Evolutionary conservation across 2,797 vertebrate genomes (phyloP).

Genomic region (Chaunax sp.): DNA sequence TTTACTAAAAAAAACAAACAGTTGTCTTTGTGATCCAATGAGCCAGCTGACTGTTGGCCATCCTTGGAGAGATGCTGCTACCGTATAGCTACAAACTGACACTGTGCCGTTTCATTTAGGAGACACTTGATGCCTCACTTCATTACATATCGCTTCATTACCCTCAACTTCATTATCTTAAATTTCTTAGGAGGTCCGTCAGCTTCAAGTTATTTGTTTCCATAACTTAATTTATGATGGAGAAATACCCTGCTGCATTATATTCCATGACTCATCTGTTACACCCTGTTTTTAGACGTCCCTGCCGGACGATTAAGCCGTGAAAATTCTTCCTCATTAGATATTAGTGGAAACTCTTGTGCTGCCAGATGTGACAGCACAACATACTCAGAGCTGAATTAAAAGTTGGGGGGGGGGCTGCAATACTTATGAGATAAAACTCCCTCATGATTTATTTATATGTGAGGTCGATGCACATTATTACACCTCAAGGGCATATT

Average conservation of each 20-base stretch:
- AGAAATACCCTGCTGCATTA: conserved; percentile 16
- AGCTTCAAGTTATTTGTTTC: conserved; percentile 34
- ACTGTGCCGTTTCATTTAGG: conserved; percentile 7
- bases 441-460: conserved; percentile 16
- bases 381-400: conserved; percentile 24
- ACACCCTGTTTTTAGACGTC: conserved; percentile 54
- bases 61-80: too few species aligned
- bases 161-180: conserved; percentile 14
- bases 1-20: too few species aligned
- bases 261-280: conserved; percentile 62
- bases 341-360: conserved; percentile 51
- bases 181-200: conserved; percentile 14
- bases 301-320: conserved; percentile 62
- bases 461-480: conserved; percentile 34
- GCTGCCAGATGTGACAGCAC: conserved; percentile 34
- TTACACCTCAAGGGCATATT: conserved; percentile 31
- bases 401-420: conserved; percentile 5
- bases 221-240: conserved; percentile 22
- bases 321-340: conserved; percentile 34
- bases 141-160: conserved; percentile 18
- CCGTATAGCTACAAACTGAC: neutral
- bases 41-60: too few species aligned
- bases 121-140: conserved; percentile 6
- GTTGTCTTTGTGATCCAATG: too few species aligned
- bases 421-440: conserved; percentile 13